Percentiles rank a stretch among this genome's conserved stretches.
These are phyloP conservation scores for Cardiocondyla obscurior DNA, from an alignment of 1,140 invertebrate species.

Conservation along the genomic window DNA sequence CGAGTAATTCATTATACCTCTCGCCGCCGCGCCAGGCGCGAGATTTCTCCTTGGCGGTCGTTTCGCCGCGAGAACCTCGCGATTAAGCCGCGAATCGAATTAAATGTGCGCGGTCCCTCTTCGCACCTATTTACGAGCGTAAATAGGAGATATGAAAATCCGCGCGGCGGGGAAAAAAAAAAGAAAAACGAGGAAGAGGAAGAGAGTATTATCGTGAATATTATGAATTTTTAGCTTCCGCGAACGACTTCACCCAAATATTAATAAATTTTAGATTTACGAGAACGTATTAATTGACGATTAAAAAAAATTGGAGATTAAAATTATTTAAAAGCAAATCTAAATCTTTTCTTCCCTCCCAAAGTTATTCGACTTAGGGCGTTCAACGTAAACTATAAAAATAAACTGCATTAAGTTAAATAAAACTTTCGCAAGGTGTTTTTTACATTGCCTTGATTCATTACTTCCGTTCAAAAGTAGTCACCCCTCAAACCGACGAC, in stretches of 20 bases:
- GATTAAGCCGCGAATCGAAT: slow-evolving; percentile 42
- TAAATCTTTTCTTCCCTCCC: neutral
- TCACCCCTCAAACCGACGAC: neutral
- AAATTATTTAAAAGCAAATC: neutral
- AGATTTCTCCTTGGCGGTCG: neutral
- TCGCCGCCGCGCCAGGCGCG: slow-evolving; percentile 16
- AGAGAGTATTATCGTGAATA: neutral
- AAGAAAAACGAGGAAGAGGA: neutral
- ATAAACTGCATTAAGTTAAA: neutral
- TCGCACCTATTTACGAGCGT: slow-evolving; percentile 19
- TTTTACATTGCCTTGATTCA: neutral
- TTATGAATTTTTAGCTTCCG: neutral
- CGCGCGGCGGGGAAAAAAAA: neutral
- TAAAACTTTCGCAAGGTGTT: neutral
- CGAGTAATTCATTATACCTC: slow-evolving; percentile 53
- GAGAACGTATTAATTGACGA: neutral
- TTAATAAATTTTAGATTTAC: neutral
- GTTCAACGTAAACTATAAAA: no score
- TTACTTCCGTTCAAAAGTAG: neutral
- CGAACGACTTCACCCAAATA: neutral
- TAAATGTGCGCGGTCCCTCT: slow-evolving; percentile 19
- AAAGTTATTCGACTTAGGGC: no score
- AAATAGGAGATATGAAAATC: neutral
- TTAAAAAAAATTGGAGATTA: neutral
- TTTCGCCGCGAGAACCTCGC: neutral